Conservation (phyloP, 2,888 invertebrate genomes). For the Drosophila testacea region DNA sequence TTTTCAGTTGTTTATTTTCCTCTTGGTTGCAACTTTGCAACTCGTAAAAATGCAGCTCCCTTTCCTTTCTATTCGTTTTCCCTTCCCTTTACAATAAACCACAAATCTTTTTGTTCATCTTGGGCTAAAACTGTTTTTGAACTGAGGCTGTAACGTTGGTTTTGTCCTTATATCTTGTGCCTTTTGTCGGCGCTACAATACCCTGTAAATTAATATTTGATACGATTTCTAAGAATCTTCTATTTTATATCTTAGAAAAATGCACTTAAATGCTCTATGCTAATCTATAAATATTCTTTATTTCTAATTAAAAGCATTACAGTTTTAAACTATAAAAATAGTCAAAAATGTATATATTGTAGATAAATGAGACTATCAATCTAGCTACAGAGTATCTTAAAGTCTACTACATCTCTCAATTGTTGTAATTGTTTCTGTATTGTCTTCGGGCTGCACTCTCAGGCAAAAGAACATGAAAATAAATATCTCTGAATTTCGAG, state of each 20-base stretch:
- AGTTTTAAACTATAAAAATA: no score
- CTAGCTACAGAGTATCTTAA: slow-evolving; percentile 3
- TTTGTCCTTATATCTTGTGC: slow-evolving; percentile 33
- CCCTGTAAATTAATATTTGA: slow-evolving; percentile 20
- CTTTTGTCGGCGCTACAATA: slow-evolving; percentile 27
- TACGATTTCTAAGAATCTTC: no score
- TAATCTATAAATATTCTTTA: no score
- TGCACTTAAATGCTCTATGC: no score
- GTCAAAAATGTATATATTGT: no score
- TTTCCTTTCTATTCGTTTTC: neutral
- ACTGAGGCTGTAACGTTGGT: slow-evolving; percentile 49
- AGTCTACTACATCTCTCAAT: neutral
- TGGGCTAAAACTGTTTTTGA: slow-evolving; percentile 42
- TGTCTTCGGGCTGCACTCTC: neutral
- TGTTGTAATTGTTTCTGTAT: neutral
- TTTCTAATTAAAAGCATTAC: no score
- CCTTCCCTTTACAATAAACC: slow-evolving; percentile 19
- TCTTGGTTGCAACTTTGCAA: slow-evolving; percentile 43
- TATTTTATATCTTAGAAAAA: no score
- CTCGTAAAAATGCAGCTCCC: slow-evolving; percentile 47
- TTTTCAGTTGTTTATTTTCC: slow-evolving; percentile 46
- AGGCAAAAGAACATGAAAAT: slow-evolving; percentile 42
- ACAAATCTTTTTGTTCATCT: slow-evolving; percentile 60
- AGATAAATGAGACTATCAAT: no score
- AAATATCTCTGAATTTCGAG: slow-evolving; percentile 53